Percentiles rank a stretch among this genome's conserved stretches.
phyloP scores from a whole-genome alignment of 2,113 vertebrate genomes.

The Siniperca knerii region DNA sequence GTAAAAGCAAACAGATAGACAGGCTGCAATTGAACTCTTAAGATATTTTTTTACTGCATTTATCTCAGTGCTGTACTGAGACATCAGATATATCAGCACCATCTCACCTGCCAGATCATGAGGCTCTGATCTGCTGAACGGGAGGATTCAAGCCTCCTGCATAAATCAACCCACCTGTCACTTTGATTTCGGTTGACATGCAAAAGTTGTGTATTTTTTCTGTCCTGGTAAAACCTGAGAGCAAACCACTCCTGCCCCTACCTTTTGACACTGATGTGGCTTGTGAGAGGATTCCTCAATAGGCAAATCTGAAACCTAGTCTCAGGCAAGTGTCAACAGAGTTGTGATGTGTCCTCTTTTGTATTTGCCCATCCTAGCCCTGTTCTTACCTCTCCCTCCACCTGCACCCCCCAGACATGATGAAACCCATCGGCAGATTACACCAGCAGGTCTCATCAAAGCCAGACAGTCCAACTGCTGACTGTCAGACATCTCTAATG shows the following conservation, averaged over 20 bases:
- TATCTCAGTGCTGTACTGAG: background rate
- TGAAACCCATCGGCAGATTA: constrained; percentile 34
- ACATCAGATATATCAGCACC: background rate
- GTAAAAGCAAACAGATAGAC: no score
- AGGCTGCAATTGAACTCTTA: no score
- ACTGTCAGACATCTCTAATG: constrained; percentile 6
- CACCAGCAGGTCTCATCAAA: constrained; percentile 48
- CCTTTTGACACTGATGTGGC: background rate
- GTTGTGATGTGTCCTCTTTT: constrained; percentile 11
- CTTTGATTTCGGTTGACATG: background rate
- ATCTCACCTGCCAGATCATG: background rate
- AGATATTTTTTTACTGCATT: no score
- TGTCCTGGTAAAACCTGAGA: background rate
- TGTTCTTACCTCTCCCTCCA: constrained; percentile 15
- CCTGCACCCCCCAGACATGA: constrained; percentile 10
- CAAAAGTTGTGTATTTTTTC: constrained; percentile 12
- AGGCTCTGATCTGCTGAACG: background rate
- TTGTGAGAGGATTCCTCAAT: constrained; percentile 9
- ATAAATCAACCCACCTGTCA: background rate
- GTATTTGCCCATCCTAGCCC: background rate
- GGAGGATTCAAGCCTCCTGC: background rate
- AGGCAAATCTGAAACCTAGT: constrained; percentile 8
- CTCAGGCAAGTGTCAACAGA: constrained; percentile 4
- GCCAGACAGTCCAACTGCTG: constrained; percentile 26
- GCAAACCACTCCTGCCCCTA: background rate